Percentiles rank a stretch among this genome's conserved stretches.
These are phyloP conservation scores for Genyomyrus donnyi DNA, from an alignment of 2,113 vertebrate genomes.

Conservation along the genomic window DNA sequence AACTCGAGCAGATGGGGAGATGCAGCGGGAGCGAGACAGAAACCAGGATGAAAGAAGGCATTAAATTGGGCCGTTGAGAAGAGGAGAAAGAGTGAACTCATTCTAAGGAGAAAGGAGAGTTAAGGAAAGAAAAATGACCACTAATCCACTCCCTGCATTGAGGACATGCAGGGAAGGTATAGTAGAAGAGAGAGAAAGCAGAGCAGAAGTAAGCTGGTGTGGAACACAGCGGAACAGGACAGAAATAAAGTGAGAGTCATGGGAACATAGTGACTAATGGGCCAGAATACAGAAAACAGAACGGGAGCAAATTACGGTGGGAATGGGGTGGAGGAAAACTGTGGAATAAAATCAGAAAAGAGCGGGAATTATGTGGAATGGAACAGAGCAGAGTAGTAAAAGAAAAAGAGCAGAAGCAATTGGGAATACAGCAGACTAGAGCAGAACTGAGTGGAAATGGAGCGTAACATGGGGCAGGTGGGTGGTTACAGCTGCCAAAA, in stretches of 20 bases:
- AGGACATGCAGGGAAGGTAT: background rate
- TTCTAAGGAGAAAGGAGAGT: background rate
- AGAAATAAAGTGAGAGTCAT: background rate
- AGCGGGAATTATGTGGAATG: background rate
- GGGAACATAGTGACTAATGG: background rate
- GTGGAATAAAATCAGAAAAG: background rate
- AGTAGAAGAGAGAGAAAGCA: background rate
- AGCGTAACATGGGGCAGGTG: background rate
- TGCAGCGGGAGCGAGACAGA: background rate
- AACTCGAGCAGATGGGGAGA: background rate
- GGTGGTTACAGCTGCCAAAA: background rate
- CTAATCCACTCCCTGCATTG: background rate
- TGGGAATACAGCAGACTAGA: background rate
- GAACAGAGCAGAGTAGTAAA: background rate
- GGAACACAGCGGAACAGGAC: background rate
- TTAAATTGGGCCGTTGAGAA: background rate
- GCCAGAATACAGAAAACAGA: background rate
- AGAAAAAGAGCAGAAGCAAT: background rate
- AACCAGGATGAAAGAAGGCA: background rate
- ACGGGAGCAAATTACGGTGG: background rate
- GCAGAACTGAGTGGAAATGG: background rate
- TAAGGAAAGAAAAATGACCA: background rate
- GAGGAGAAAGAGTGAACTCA: background rate
- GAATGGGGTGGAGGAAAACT: background rate
- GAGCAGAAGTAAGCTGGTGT: background rate